Conservation (phyloP, 2,888 invertebrate genomes). For the Limnephilus marmoratus region DNA sequence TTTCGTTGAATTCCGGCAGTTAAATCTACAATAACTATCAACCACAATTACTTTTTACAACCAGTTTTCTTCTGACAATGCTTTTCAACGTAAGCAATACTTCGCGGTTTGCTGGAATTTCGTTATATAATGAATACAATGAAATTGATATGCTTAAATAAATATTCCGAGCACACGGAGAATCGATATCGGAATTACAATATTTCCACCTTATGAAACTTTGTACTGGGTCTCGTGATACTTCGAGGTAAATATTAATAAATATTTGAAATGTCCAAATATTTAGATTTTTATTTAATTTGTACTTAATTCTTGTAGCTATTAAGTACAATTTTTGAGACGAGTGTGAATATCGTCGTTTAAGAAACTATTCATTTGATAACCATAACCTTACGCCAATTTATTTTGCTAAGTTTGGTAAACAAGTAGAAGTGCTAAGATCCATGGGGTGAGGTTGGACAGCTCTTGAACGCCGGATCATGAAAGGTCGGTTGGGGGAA, state of each 20-base stretch:
- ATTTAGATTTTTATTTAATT: not conserved
- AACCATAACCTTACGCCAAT: too few relatives aligned
- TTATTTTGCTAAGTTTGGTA: too few relatives aligned
- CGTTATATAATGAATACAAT: not conserved
- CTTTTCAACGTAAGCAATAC: not conserved
- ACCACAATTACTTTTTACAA: not conserved
- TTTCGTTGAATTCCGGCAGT: not conserved
- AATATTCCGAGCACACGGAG: not conserved
- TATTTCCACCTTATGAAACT: not conserved
- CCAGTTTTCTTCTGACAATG: not conserved
- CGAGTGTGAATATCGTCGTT: too few relatives aligned
- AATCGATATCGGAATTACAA: not conserved
- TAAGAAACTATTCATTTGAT: too few relatives aligned
- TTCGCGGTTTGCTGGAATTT: not conserved
- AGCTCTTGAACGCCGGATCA: too few relatives aligned
- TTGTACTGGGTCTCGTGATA: not conserved
- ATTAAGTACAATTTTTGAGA: too few relatives aligned
- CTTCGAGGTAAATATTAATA: not conserved
- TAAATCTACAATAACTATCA: not conserved
- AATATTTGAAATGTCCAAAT: not conserved
- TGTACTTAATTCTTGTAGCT: not conserved
- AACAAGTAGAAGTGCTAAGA: too few relatives aligned
- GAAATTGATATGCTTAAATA: not conserved
- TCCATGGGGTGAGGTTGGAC: too few relatives aligned
- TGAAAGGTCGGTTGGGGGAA: too few relatives aligned